Evolutionary conservation across 2,888 invertebrate genomes (phyloP).

Genomic region (Apoda limacodes): DNA sequence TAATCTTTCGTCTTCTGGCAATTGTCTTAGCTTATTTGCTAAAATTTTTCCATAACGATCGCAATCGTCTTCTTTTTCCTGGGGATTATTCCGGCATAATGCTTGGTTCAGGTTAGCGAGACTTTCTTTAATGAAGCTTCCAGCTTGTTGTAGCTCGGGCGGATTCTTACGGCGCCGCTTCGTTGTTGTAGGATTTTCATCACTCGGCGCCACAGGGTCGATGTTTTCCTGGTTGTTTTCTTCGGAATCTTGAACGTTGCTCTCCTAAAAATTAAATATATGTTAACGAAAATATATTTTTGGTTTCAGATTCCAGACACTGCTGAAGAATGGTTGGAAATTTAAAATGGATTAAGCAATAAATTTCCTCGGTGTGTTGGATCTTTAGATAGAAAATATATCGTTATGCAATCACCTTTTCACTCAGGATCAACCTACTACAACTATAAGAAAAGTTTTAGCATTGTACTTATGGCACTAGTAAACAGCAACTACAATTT

Average conservation of each 20-base stretch:
- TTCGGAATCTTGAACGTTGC: too few species aligned
- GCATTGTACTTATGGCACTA: conserved; percentile 12
- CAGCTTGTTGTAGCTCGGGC: not conserved
- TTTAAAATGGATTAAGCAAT: conserved; percentile 4
- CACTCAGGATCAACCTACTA: conserved; percentile 10
- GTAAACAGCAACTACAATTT: conserved; percentile 14
- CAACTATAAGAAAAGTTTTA: conserved; percentile 13
- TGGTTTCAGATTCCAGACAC: conserved; percentile 5
- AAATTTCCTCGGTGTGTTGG: conserved; percentile 10
- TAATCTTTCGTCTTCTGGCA: conserved; percentile 4
- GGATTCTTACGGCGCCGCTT: conserved; percentile 1
- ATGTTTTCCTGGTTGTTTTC: too few species aligned
- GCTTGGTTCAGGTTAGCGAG: not conserved
- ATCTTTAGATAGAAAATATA: conserved; percentile 11
- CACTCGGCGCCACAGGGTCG: not conserved
- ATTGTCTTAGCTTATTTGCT: conserved; percentile 20
- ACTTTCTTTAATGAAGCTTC: conserved; percentile 1
- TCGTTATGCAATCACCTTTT: conserved; percentile 12
- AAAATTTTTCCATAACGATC: conserved; percentile 20
- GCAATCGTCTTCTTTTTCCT: conserved; percentile 18
- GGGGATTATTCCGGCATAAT: too few species aligned
- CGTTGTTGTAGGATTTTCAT: not conserved
- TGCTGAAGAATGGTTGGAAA: conserved; percentile 2
- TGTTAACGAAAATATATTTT: too few species aligned
- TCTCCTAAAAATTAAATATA: too few species aligned